Evolutionary conservation across 2,113 vertebrate genomes (phyloP), one percentile per base, ranked within the genome.

Genomic region (Lophura nycthemera): DNA sequence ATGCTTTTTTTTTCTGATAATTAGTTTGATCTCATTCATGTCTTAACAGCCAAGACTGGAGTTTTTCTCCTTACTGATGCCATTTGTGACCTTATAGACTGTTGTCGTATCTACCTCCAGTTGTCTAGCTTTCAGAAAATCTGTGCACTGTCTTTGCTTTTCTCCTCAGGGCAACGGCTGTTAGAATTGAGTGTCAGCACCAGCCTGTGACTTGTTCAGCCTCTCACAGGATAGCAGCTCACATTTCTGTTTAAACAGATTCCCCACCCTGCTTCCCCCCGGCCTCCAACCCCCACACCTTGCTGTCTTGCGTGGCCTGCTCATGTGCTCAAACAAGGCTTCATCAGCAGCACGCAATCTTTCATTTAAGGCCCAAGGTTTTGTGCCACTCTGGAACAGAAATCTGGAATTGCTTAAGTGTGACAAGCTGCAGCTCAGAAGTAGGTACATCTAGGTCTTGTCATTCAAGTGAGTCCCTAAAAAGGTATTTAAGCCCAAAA

Each of bases 171-270:
- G 36, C 40, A 60, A 4, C 4, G 12, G 38, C n/a, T 36, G 56
- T 57, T 52, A 56, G 77, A 57, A 50, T 10, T 1, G 60, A 9
- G 18, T 34, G 38, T 18, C 45, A 45, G 38, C 11, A 4, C 27
- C 63, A 11, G 6, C 40, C 59, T 40, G 15, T 12, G 65, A 21
- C 52, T 50, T 19, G 6, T 71, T 66, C 22, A 34, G 54, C 40
- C 18, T 25, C 64, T 48, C 9, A 3, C 34, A 38, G 47, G 72
- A 60, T 72, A 64, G 61, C 34, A 43, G 61, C 13, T 63, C 65
- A 13, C 21, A 7, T 0, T 0, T 27, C 34, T 73, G 20, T 47
- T 61, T 50, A 48, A 54, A 43, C 4, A n/a, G 27, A 14, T 61
- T 13, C 50, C 36, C 32, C 19, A 14, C 52, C 15, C 42, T 43